Evolutionary conservation across 2,888 invertebrate genomes (phyloP).

Genomic region (Odontocerum albicorne): DNA sequence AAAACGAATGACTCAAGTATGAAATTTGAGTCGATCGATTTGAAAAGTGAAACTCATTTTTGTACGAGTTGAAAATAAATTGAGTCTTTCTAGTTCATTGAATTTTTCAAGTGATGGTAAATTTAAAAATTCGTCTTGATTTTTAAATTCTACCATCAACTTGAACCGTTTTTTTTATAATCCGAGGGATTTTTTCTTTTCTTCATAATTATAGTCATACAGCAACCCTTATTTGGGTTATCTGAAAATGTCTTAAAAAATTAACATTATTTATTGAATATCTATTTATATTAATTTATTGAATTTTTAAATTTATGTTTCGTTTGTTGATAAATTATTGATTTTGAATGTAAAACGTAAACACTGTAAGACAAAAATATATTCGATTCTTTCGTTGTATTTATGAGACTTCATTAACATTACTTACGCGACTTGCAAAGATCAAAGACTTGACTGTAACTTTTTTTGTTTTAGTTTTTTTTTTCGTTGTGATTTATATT

Average conservation of each 20-base stretch:
- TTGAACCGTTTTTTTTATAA: neutral
- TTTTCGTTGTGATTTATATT: neutral
- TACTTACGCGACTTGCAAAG: conserved; percentile 20
- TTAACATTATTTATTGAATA: conserved; percentile 8
- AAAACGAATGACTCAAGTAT: no score
- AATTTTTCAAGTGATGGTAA: no score
- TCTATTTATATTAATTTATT: conserved; percentile 36
- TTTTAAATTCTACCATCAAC: no score
- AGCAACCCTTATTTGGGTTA: no score
- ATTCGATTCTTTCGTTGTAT: conserved; percentile 33
- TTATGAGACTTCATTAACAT: conserved; percentile 11
- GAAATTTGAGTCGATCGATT: no score
- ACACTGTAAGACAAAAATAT: conserved; percentile 6
- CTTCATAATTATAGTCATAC: no score
- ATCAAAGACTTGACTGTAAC: conserved; percentile 29
- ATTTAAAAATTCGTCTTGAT: no score
- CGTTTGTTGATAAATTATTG: conserved; percentile 6
- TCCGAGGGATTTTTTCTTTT: neutral
- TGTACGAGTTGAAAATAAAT: neutral
- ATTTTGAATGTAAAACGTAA: neutral
- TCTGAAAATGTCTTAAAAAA: neutral
- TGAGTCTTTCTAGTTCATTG: neutral
- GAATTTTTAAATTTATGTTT: conserved; percentile 5
- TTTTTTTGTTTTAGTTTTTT: conserved; percentile 2
- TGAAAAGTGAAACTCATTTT: no score